Evolutionary conservation across 2,113 vertebrate species (phyloP), one percentile per base, ranked within the genome.

Genomic region (Malurus cyaneus): DNA sequence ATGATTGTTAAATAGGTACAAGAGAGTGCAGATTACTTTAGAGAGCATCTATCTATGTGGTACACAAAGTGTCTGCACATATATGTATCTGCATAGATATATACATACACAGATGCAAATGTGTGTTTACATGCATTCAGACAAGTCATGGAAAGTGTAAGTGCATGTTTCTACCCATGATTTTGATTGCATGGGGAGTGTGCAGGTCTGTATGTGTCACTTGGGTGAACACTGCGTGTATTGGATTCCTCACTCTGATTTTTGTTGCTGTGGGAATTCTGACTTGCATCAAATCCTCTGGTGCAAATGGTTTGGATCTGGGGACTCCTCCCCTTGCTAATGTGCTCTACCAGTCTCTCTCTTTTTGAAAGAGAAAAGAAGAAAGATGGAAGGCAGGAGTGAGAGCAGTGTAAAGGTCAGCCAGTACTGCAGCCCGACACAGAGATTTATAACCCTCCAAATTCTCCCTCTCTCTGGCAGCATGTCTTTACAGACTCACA

Each of bases 401-500:
- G 93, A 64, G 91, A 95, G 86, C 94, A 66, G 84, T 66, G 54
- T 91, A 97, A 97, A 97, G 97, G 97, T 97, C 97, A 97, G 85
- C 53, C 21, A 82, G 93, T 94, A 85, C 73, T 94, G 67, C 46
- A 57, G 89, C 92, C 89, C 65, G 79, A 96, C 25, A 70, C 47
- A 16, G 92, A 98, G 97, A 97, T 97, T 97, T 97, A 98, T 97
- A 96, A 93, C 96, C 94, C 84, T 92, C 92, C 88, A 46, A 70
- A 60, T 86, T 93, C 96, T 92, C 59, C 72, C 64, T 82, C 93
- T 72, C 46, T 78, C 95, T 97, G 97, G 97, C 98, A 96, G 94
- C 91, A 85, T 94, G 96, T 97, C 96, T 97, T 96, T 97, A 96
- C 97, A 97, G 96, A 97, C 96, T 94, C 96, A 80, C 97, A 98